Conservation (phyloP, 2,888 invertebrate species). For the Cephus nigrinus region DNA sequence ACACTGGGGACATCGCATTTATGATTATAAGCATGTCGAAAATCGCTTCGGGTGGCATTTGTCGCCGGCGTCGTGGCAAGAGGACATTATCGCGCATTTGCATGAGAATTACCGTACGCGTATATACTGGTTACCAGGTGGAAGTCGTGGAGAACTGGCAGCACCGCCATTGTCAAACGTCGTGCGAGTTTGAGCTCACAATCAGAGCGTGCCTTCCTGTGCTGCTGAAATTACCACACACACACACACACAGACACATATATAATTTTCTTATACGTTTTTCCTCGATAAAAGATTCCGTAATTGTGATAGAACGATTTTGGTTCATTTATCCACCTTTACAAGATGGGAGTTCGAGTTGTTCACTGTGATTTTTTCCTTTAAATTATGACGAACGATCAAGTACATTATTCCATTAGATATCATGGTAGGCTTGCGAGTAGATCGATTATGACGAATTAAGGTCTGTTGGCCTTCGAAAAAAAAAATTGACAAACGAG, state of each 20-base stretch:
- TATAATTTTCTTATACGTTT: too few species aligned
- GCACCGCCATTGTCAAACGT: slow-evolving; percentile 33
- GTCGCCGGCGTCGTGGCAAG: background rate
- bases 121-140: background rate
- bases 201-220: slow-evolving; percentile 40
- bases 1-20: background rate
- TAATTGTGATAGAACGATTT: background rate
- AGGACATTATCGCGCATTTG: background rate
- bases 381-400: too few species aligned
- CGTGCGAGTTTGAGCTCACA: slow-evolving; percentile 35
- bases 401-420: too few species aligned
- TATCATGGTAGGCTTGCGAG: too few species aligned
- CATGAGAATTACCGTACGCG: background rate
- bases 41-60: background rate
- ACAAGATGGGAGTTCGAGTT: too few species aligned
- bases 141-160: background rate
- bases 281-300: background rate
- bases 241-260: too few species aligned
- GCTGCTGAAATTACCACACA: slow-evolving; percentile 1
- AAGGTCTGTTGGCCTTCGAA: too few species aligned
- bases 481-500: too few species aligned
- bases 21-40: background rate
- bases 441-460: too few species aligned
- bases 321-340: background rate
- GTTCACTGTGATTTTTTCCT: too few species aligned